Evolutionary conservation across 2,113 vertebrate species (phyloP), one percentile per base, ranked within the genome.

Genomic region (Sula dactylatra): DNA sequence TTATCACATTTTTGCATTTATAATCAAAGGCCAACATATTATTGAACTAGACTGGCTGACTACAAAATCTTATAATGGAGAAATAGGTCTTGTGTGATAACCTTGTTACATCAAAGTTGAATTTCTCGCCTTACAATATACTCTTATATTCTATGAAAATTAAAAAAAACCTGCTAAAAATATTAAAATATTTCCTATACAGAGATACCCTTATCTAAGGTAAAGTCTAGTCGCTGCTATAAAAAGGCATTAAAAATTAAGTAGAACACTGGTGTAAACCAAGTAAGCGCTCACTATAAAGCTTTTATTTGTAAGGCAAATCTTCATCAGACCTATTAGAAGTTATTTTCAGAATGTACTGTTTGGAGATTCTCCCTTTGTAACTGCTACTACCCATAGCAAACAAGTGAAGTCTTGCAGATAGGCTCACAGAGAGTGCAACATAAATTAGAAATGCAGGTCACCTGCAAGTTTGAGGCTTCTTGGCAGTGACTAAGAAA

Each of bases 181-280:
- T 93, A 97, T 74, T 88, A 78, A 97, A 97, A 91, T 94, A 95
- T 82, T 96, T 95, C 78, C 96, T 96, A 97, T 97, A 94, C 80
- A 96, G 95, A 96, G 77, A 74, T 94, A 95, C 94, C 72, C 82
- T 96, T 59, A 58, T 66, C 66, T 65, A n/a, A 83, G 96, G 76
- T 86, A 85, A 94, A 74, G 40, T 96, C 82, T 96, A 81, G 87
- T 91, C 83, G 69, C 84, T 88, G 81, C 82, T 97, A 95, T 96
- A 96, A 96, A 97, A 97, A 97, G 40, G 52, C 92, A 94, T 91
- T 96, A 96, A 82, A 96, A 97, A 98, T 91, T 69, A 98, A 97
- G 91, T 50, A 78, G 86, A 97, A 93, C 54, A 59, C 69, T 91
- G 73, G 80, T 82, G 95, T 84, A 92, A 97, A 94, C 61, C 66